phyloP scores from a whole-genome alignment of 2,888 invertebrate species.

The Acronicta leporina region DNA sequence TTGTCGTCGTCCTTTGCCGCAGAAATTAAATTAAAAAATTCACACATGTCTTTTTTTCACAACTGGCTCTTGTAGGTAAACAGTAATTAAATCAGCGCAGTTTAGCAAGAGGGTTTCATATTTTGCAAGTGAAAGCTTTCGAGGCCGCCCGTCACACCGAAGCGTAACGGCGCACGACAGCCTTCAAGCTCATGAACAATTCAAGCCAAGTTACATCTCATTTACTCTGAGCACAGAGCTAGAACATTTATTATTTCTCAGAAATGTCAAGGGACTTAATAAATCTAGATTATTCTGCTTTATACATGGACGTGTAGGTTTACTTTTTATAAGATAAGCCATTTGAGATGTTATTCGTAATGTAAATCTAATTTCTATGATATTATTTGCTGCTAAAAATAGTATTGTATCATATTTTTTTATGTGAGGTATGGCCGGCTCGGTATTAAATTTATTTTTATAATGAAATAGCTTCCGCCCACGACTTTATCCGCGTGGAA shows the following conservation, averaged over 20 bases:
- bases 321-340: not conserved
- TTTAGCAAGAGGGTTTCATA: conserved; percentile 25
- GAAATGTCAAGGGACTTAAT: conserved; percentile 46
- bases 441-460: no score
- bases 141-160: conserved; percentile 35
- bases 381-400: no score
- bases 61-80: conserved; percentile 16
- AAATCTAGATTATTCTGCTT: conserved; percentile 39
- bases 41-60: conserved; percentile 2
- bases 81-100: conserved; percentile 42
- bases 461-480: no score
- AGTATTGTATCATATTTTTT: no score
- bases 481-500: no score
- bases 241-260: conserved; percentile 58
- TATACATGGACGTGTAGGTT: conserved; percentile 10
- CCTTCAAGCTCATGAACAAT: conserved; percentile 56
- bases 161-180: conserved; percentile 21
- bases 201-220: conserved; percentile 57
- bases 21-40: conserved; percentile 14
- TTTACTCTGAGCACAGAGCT: conserved; percentile 45
- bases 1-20: not conserved
- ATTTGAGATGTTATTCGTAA: no score
- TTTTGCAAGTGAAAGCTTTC: conserved; percentile 22
- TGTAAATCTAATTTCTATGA: no score
- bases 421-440: no score